Evolutionary conservation across 2,888 invertebrate genomes (phyloP).

Genomic region (Pammene aurita): DNA sequence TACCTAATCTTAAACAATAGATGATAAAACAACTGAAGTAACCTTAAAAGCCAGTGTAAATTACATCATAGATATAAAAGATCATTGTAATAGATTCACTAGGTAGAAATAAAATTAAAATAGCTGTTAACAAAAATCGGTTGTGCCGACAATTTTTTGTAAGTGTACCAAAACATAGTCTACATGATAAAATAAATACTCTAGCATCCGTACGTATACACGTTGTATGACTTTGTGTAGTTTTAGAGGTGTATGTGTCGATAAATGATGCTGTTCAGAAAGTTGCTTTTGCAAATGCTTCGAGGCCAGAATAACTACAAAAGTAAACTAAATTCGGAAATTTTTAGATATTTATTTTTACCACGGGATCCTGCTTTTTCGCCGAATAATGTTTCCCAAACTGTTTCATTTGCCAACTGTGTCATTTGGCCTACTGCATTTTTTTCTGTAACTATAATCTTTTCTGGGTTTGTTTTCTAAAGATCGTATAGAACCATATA

Average conservation of each 20-base stretch:
- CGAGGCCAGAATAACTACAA: too few relatives aligned
- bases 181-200: conserved; percentile 36
- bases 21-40: conserved; percentile 36
- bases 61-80: conserved; percentile 45
- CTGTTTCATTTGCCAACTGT: too few relatives aligned
- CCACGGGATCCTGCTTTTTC: too few relatives aligned
- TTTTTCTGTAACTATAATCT: too few relatives aligned
- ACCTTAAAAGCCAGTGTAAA: conserved; percentile 41
- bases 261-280: conserved; percentile 27
- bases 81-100: conserved; percentile 45
- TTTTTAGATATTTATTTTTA: too few relatives aligned
- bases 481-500: too few relatives aligned
- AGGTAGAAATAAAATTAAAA: conserved; percentile 44
- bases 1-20: conserved; percentile 30
- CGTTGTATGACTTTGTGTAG: conserved; percentile 61
- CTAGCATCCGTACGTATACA: conserved; percentile 62
- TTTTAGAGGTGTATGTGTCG: conserved; percentile 52
- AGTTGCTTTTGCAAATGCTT: conserved; percentile 10
- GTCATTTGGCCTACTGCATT: too few relatives aligned
- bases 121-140: conserved; percentile 55
- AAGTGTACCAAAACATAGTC: conserved; percentile 41
- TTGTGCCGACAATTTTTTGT: conserved; percentile 63
- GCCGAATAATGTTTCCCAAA: too few relatives aligned
- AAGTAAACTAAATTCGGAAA: too few relatives aligned
- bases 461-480: too few relatives aligned